Evolutionary conservation across 37 sponge, comb jelly and placozoan species (phyloP).

Genomic region (Beroe ovata): DNA sequence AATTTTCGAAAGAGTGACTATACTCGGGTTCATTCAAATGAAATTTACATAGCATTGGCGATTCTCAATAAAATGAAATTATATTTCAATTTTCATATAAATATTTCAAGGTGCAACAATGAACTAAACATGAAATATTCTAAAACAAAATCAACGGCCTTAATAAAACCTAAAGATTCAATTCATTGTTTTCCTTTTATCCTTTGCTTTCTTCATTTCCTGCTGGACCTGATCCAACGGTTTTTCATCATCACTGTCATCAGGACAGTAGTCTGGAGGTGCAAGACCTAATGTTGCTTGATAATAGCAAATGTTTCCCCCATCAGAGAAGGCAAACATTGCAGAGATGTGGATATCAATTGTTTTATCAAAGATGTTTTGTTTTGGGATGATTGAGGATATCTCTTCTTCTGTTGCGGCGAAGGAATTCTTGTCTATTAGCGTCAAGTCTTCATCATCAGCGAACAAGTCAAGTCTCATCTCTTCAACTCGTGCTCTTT

Average conservation of each 20-base stretch:
- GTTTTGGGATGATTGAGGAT: neutral
- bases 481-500: constrained; percentile 19
- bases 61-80: too few relatives aligned
- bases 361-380: neutral
- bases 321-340: constrained; percentile 41
- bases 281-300: constrained; percentile 30
- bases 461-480: constrained; percentile 1
- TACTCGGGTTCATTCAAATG: too few relatives aligned
- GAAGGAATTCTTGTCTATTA: neutral
- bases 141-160: too few relatives aligned
- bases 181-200: neutral
- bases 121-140: too few relatives aligned
- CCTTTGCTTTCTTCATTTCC: constrained; percentile 11
- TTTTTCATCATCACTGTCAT: constrained; percentile 52
- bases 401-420: neutral
- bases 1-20: too few relatives aligned
- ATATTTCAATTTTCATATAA: too few relatives aligned
- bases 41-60: too few relatives aligned
- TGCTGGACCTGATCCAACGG: constrained; percentile 22
- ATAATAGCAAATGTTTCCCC: constrained; percentile 10
- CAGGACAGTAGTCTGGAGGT: constrained; percentile 22
- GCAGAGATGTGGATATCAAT: constrained; percentile 27
- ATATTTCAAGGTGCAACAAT: too few relatives aligned
- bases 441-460: neutral
- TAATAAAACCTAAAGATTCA: too few relatives aligned